Evolutionary conservation across 30 jellyfish, hydroid and myxozoan species (phyloP).

Genomic region (Nemopilema nomurai): DNA sequence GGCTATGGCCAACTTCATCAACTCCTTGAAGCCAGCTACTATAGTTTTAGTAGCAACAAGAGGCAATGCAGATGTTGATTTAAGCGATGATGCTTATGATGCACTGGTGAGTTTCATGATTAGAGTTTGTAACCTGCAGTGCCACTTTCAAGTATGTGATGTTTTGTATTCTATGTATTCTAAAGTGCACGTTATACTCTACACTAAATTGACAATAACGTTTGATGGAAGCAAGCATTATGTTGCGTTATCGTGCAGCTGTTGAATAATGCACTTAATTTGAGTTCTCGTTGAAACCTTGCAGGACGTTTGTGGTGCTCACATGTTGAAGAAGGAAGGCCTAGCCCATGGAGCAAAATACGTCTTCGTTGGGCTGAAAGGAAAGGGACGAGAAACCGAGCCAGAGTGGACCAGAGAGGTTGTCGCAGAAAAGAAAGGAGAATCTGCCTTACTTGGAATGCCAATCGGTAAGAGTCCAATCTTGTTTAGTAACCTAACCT

Average conservation of each 20-base stretch:
- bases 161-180: background rate
- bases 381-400: conserved; percentile 58
- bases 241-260: no score
- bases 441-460: conserved; percentile 57
- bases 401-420: conserved; percentile 76
- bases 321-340: conserved; percentile 48
- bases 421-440: conserved; percentile 58
- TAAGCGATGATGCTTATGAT: conserved; percentile 73
- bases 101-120: conserved; percentile 68
- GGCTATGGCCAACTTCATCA: conserved; percentile 88
- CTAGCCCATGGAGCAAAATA: conserved; percentile 67
- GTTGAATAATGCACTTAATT: background rate
- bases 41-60: conserved; percentile 75
- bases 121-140: background rate
- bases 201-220: no score
- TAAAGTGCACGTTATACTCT: no score
- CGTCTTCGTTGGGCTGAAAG: conserved; percentile 80
- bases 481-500: no score
- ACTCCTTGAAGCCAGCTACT: conserved; percentile 74
- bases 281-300: background rate
- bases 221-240: no score
- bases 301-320: conserved; percentile 79
- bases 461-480: conserved; percentile 50
- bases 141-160: background rate
- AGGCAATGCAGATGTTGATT: conserved; percentile 75